A percentile compares a stretch with the other conserved stretches of the same genome.
Conservation (phyloP, 2,113 vertebrate species). For the Orientallactaga bullata region DNA sequence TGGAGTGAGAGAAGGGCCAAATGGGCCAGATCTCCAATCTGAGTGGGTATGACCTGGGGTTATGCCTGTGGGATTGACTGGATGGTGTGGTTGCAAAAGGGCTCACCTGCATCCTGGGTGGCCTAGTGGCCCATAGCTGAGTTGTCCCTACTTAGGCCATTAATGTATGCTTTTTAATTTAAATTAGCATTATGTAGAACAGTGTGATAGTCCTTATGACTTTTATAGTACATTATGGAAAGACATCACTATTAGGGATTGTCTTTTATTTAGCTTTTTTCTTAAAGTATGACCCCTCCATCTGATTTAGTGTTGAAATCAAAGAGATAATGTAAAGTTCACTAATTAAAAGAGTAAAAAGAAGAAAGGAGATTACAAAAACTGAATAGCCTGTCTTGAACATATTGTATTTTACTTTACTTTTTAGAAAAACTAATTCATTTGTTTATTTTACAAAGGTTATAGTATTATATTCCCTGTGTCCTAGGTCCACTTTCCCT, state of each 20-base stretch:
- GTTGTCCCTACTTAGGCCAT: too few species aligned
- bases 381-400: not conserved
- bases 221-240: constrained; percentile 38
- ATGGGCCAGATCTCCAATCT: too few species aligned
- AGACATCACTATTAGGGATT: not conserved
- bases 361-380: constrained; percentile 38
- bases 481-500: too few species aligned
- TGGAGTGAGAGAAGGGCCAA: too few species aligned
- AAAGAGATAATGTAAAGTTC: constrained; percentile 30
- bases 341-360: constrained; percentile 45
- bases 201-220: not conserved
- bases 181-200: constrained; percentile 13
- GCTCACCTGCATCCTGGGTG: too few species aligned
- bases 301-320: constrained; percentile 1
- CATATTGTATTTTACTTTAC: too few species aligned
- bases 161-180: not conserved
- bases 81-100: too few species aligned
- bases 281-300: not conserved
- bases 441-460: too few species aligned
- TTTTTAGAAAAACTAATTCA: not conserved
- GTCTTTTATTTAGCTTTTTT: not conserved
- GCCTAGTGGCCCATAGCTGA: too few species aligned
- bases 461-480: too few species aligned
- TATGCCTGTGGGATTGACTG: too few species aligned
- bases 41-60: too few species aligned